Conservation (phyloP, 37 sponge, comb jelly and placozoan species). For the Eunapius fragilis region DNA sequence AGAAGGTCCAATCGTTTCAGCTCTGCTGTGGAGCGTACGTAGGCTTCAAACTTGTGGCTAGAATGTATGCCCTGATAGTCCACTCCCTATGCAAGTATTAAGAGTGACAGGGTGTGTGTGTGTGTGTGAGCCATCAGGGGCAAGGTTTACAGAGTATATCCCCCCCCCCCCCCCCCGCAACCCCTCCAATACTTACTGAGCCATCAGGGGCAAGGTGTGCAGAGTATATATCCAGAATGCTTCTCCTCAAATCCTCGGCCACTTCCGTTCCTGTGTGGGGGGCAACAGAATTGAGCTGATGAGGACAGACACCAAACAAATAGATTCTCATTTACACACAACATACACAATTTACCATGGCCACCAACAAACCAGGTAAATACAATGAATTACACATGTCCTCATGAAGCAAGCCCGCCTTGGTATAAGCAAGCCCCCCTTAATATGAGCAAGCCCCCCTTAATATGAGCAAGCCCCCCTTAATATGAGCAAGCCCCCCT, state of each 20-base stretch:
- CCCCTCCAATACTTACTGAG: conserved; percentile 31
- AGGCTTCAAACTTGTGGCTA: conserved; percentile 86
- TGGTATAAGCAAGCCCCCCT: too few relatives aligned
- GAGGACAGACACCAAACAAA: too few relatives aligned
- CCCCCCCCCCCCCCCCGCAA: background rate
- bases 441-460: too few relatives aligned
- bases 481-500: too few relatives aligned
- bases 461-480: too few relatives aligned
- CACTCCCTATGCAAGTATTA: conserved; percentile 76
- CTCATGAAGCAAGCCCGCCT: too few relatives aligned
- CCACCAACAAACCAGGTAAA: too few relatives aligned
- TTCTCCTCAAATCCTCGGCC: conserved; percentile 75
- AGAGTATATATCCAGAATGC: conserved; percentile 77
- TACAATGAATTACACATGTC: too few relatives aligned
- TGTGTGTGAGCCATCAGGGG: background rate
- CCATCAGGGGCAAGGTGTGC: conserved; percentile 81
- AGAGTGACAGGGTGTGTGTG: background rate
- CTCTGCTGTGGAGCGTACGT: conserved; percentile 83
- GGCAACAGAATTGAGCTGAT: background rate
- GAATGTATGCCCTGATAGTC: conserved; percentile 87
- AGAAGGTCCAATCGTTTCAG: conserved; percentile 85
- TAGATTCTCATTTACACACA: too few relatives aligned
- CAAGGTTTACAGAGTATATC: background rate
- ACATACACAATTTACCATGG: too few relatives aligned
- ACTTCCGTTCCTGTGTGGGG: conserved; percentile 67